Percentiles rank a stretch among this genome's conserved stretches.
These are phyloP conservation scores for Euphydryas editha DNA, from an alignment of 2,888 invertebrate species.

Conservation along the genomic window DNA sequence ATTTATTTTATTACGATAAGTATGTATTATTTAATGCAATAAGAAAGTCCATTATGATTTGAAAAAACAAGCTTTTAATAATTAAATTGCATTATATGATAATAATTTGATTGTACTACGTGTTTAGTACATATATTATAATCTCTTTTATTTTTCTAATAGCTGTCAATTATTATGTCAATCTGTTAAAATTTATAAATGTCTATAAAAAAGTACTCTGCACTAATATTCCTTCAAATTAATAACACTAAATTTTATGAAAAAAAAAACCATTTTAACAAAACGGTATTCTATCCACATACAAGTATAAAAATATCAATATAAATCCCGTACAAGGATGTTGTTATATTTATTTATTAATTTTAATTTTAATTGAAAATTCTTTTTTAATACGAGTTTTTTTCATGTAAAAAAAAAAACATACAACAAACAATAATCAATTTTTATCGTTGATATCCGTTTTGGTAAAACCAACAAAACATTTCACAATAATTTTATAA, in stretches of 20 bases:
- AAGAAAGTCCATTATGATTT: slow-evolving; percentile 34
- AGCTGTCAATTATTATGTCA: slow-evolving; percentile 80
- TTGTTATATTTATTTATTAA: neutral
- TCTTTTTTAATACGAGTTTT: too few species aligned
- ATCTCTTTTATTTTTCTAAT: slow-evolving; percentile 55
- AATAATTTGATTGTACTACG: slow-evolving; percentile 36
- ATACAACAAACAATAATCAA: neutral
- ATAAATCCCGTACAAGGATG: too few species aligned
- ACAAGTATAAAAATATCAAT: too few species aligned
- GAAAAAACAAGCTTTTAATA: slow-evolving; percentile 33
- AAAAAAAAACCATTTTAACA: slow-evolving; percentile 12
- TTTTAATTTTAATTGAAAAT: neutral
- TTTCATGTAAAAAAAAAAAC: too few species aligned
- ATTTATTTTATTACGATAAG: slow-evolving; percentile 57
- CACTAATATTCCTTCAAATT: slow-evolving; percentile 44
- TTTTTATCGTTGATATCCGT: slow-evolving; percentile 15
- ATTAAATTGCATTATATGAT: slow-evolving; percentile 30
- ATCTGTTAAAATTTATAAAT: slow-evolving; percentile 54
- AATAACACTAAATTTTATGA: slow-evolving; percentile 25
- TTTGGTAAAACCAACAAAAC: slow-evolving; percentile 24
- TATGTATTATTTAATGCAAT: slow-evolving; percentile 35
- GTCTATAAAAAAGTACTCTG: slow-evolving; percentile 43
- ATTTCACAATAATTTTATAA: slow-evolving; percentile 36
- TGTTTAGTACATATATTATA: slow-evolving; percentile 51
- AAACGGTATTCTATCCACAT: slow-evolving; percentile 23